These are phyloP conservation scores for Strix occidentalis DNA, from an alignment of 2,797 vertebrate genomes.

Conservation along the genomic window DNA sequence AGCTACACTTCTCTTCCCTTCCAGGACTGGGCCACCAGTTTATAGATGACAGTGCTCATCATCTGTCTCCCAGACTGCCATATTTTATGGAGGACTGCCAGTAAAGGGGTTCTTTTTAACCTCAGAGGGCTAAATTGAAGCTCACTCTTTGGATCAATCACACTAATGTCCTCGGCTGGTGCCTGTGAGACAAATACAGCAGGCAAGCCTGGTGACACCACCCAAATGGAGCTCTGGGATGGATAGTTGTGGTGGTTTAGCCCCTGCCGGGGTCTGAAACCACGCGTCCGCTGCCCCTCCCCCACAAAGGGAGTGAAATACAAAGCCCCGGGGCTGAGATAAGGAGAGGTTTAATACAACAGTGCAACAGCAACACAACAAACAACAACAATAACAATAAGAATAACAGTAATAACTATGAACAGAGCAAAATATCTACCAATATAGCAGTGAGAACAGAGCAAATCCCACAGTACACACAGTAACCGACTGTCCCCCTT, in stretches of 20 bases:
- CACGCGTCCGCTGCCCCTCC: too few species aligned
- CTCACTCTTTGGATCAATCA: neutral
- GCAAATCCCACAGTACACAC: too few species aligned
- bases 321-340: too few species aligned
- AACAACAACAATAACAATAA: too few species aligned
- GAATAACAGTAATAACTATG: too few species aligned
- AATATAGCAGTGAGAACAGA: too few species aligned
- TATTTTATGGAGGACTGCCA: neutral
- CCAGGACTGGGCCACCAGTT: neutral
- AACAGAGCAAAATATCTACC: too few species aligned
- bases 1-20: neutral
- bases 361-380: too few species aligned
- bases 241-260: neutral
- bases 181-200: neutral
- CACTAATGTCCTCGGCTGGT: neutral
- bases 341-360: too few species aligned
- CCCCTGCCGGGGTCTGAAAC: too few species aligned
- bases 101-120: neutral
- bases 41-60: neutral
- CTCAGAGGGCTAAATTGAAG: neutral
- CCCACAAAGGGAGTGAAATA: too few species aligned
- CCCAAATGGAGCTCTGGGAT: neutral
- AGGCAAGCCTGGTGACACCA: neutral
- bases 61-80: neutral
- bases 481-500: too few species aligned